These are phyloP conservation scores for Beroe ovata DNA, from an alignment of 37 sponge, comb jelly and placozoan genomes.

Conservation along the genomic window DNA sequence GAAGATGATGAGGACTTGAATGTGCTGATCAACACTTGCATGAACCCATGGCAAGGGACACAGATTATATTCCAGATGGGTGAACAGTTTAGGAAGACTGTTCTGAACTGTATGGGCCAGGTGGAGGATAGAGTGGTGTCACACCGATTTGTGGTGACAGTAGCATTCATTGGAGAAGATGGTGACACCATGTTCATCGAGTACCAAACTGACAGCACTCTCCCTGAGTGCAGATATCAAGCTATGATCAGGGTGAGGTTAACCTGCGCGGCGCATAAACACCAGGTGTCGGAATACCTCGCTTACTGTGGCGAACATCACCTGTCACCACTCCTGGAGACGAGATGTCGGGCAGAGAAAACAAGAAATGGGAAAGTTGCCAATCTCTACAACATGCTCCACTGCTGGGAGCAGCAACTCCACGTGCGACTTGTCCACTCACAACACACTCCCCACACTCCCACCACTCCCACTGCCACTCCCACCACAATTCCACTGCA, in stretches of 20 bases:
- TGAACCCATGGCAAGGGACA: conserved; percentile 6
- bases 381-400: conserved; percentile 10
- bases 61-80: neutral
- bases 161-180: neutral
- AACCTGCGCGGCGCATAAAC: neutral
- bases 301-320: neutral
- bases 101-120: conserved; percentile 1
- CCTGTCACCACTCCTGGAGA: neutral
- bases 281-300: neutral
- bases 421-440: neutral
- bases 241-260: neutral
- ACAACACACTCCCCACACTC: too few species aligned
- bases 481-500: neutral
- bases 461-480: too few species aligned
- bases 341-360: neutral
- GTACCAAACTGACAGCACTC: neutral
- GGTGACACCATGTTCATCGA: neutral
- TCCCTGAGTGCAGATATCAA: neutral
- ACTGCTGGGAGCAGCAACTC: neutral
- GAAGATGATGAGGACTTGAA: conserved; percentile 23
- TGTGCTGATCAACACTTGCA: conserved; percentile 5
- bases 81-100: neutral
- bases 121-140: neutral
- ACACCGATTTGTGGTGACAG: neutral
- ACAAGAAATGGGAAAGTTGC: neutral